Evolutionary conservation across 2,797 vertebrate species (phyloP).

Genomic region (Chelidonichthys spinosus): DNA sequence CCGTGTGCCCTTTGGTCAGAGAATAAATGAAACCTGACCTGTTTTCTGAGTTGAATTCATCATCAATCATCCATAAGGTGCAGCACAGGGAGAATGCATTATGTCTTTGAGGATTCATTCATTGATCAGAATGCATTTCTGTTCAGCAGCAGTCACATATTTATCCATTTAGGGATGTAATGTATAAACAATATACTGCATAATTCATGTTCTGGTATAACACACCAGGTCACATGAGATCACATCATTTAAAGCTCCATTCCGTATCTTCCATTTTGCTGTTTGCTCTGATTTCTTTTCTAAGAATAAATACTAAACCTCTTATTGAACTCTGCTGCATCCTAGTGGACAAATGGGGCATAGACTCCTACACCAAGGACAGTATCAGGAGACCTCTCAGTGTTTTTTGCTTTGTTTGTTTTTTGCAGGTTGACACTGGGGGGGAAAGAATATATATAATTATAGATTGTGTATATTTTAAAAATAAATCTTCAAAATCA

Average conservation of each 20-base stretch:
- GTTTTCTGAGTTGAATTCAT: conserved; percentile 2
- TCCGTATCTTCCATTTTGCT: not conserved
- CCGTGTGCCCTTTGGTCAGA: conserved; percentile 11
- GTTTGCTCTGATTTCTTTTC: not conserved
- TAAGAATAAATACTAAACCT: rapidly evolving
- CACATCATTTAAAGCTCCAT: not conserved
- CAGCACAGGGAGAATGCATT: not conserved
- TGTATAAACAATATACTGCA: not conserved
- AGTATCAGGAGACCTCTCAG: not conserved
- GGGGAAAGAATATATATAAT: too few species aligned
- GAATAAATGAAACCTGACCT: conserved; percentile 6
- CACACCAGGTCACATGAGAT: not conserved
- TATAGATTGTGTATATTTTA: not conserved
- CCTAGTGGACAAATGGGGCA: conserved; percentile 51
- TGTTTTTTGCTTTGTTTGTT: not conserved
- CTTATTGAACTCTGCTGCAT: conserved; percentile 52
- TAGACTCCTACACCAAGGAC: not conserved
- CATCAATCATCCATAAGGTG: not conserved
- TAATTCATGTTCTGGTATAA: not conserved
- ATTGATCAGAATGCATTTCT: not conserved
- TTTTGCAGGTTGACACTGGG: too few species aligned
- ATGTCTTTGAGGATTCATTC: not conserved
- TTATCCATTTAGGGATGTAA: not conserved
- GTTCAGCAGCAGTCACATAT: not conserved
- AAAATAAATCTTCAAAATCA: not conserved